phyloP scores from a whole-genome alignment of 2,888 invertebrate species.

The Lacanobia oleracea region DNA sequence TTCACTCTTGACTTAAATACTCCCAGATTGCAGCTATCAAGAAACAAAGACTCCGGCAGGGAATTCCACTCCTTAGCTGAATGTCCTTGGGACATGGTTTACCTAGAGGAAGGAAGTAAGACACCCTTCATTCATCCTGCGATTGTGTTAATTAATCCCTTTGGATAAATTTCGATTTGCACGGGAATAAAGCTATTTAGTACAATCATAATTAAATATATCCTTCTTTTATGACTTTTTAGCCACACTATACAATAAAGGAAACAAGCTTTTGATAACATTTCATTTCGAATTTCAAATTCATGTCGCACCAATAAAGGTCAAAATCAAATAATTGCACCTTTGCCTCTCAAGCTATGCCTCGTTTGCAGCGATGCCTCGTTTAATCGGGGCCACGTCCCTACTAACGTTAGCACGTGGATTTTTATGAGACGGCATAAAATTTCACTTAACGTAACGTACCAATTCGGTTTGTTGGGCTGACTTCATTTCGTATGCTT shows the following conservation, averaged over 20 bases:
- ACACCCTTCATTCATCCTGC: too few relatives aligned
- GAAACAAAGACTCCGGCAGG: too few relatives aligned
- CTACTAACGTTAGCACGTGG: constrained; percentile 69
- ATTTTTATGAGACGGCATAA: constrained; percentile 83
- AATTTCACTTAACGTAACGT: constrained; percentile 83
- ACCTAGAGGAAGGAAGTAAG: too few relatives aligned
- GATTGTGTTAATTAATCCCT: too few relatives aligned
- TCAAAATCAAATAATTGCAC: constrained; percentile 30
- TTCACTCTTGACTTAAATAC: too few relatives aligned
- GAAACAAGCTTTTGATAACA: too few relatives aligned
- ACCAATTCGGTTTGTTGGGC: constrained; percentile 79
- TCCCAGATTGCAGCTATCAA: too few relatives aligned
- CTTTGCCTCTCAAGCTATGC: constrained; percentile 32
- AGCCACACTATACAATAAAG: too few relatives aligned
- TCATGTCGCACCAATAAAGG: not conserved
- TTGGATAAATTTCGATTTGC: too few relatives aligned
- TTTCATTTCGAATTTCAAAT: not conserved
- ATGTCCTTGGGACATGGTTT: too few relatives aligned
- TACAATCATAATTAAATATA: not conserved
- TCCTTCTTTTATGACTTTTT: not conserved
- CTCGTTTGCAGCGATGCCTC: constrained; percentile 39
- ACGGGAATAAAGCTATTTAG: too few relatives aligned
- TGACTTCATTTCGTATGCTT: constrained; percentile 79
- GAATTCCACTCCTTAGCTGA: too few relatives aligned
- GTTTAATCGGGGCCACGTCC: constrained; percentile 57